Evolutionary conservation across 2,888 invertebrate genomes (phyloP), one percentile per base, ranked within the genome.

Genomic region (Malachius bipustulatus): DNA sequence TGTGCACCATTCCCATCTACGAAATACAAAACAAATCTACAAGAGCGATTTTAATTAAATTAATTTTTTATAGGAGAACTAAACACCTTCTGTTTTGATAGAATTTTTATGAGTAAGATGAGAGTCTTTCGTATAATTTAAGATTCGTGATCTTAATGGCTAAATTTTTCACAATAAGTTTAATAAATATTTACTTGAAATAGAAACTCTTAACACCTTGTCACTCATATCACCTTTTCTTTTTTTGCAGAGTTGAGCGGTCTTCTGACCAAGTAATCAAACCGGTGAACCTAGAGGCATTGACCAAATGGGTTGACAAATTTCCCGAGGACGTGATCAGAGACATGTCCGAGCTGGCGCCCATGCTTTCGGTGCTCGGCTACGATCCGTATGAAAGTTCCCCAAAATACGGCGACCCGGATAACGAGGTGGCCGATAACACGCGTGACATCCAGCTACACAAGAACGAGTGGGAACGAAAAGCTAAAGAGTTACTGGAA

Each of bases 221-320:
- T n/a, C n/a, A n/a, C n/a, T n/a, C n/a, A n/a, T n/a, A n/a, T n/a
- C n/a, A n/a, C 24, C 24, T n/a, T 19, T 8, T 46, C 29, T 43
- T 46, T 45, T 45, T 38, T 65, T 63, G 36, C 70, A 94, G 93
- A 66, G 89, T 91, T 60, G 96, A 97, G 67, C 77, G 94, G 42
- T 94, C 94, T 31, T 93, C 93, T 43, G 96, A 97, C 71, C 97
- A 97, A 73, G 94, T 98, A 52, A 90, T 97, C 62, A 94, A 96
- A 56, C 93, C 97, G 9, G 85, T 98, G 41, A 97, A 98, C 69
- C 70, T 89, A 56, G 96, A 96, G 65, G 97, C 97, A 31, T 71
- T 97, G 44, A 76, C 78, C 52, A 89, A 88, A 67, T 90, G 89
- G 90, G 88, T 87, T 47, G 88, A 85, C 38, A 75, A 82, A 58